Evolutionary conservation across 2,888 invertebrate genomes (phyloP), one percentile per base, ranked within the genome.

Genomic region (Pachliopta kotzebuea): DNA sequence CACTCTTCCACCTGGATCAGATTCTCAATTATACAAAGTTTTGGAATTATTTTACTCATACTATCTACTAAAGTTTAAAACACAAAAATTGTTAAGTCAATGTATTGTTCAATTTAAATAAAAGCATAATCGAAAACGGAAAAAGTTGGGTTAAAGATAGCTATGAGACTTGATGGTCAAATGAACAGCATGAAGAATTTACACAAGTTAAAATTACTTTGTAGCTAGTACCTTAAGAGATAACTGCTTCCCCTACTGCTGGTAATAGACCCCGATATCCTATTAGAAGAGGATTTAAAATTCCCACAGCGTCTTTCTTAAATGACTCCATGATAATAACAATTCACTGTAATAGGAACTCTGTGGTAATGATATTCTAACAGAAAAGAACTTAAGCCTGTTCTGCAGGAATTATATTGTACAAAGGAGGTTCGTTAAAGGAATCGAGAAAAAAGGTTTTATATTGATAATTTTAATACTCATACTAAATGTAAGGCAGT

Each of bases 221-320:
- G 8, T 9, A 53, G 7, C 23, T 14, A 23, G 23, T 53, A 53
- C 23, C 23, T 23, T 49, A 17, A 49, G 49, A 49, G 49, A 49
- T 20, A 49, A 49, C n/a, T 49, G 49, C 49, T 49, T 20, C 49
- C 9, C 8, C 20, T n/a, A 20, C 2, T 49, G 49, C 49, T 49
- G 26, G 52, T 60, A 60, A 60, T 37, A 50, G 37, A 23, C 53
- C 37, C 29, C 23, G 31, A 31, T 60, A 53, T 17, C 60, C 50
- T 53, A 52, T 60, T 60, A 52, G 20, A 52, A 37, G 29, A 50
- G 31, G 52, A 52, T 60, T 60, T 53, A 50, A 60, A 60, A 60
- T 53, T 60, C 60, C 53, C 21, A 23, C 21, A 60, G 23, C 60
- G 53, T 60, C 60, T 60, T 53, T 50, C 60, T n/a, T 53, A 37